Evolutionary conservation across 2,888 invertebrate species (phyloP), one percentile per base, ranked within the genome.

Genomic region (Candidula unifasciata): DNA sequence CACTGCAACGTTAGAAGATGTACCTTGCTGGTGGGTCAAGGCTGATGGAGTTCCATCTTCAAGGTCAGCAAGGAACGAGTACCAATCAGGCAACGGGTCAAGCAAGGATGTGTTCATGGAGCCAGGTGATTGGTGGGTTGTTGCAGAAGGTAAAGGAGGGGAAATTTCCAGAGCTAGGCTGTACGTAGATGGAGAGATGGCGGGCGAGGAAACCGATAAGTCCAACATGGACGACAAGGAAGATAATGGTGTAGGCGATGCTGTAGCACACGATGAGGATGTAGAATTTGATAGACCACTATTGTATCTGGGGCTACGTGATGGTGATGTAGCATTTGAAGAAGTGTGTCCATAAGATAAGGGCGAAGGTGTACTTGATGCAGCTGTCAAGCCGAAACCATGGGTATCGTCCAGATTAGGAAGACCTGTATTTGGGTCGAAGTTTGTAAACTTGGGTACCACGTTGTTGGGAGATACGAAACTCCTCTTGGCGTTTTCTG

Each of bases 41-140:
- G 74, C 24, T 24, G 83, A 73, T 3, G 68, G 33, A 21, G 44
- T 35, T 24, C 84, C 74, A 27, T 87, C 85, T 33, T 80, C n/a
- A 64, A 87, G 83, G 27, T 87, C 85, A 35, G 71, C 84, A 27
- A 87, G 71, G 76, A 83, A 85, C 21, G 85, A 85, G 74, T 87
- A 87, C 83, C 83, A 85, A 33, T 83, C 83, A 3, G 85, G 85
- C 33, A 85, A 81, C 10, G 77, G 85, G 54, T 85, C 85, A 1
- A 81, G 68, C 13, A 82, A 82, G 52, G 78, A 82, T 37, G 85
- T 73, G 21, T 30, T 84, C 21, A 84, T 76, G 27, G 30, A 6
- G 54, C 8, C 10, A n/a, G 16, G 13, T 8, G 71, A 44, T 5
- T 24, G 5, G n/a, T 27, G 3, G 18, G 81, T 37, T 10, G 52